phyloP scores from a whole-genome alignment of 2,113 vertebrate species.

The Sapajus apella region DNA sequence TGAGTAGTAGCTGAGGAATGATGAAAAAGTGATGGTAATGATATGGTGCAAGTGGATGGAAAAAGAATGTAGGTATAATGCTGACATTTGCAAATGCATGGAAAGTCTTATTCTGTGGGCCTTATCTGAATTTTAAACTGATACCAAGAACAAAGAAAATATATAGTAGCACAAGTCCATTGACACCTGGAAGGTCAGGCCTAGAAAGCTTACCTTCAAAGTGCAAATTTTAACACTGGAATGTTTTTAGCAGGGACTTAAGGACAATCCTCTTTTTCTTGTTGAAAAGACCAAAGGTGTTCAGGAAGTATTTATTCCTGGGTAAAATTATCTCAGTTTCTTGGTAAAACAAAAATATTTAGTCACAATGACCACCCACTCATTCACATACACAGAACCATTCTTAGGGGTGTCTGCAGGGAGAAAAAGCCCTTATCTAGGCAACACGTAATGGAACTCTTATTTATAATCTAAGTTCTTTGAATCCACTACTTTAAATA shows the following conservation, averaged over 20 bases:
- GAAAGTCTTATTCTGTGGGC: constrained; percentile 68
- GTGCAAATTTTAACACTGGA: constrained; percentile 87
- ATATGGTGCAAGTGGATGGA: constrained; percentile 26
- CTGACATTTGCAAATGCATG: constrained; percentile 57
- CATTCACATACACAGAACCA: constrained; percentile 82
- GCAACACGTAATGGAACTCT: constrained; percentile 74
- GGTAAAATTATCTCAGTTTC: constrained; percentile 80
- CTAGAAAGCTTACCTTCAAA: constrained; percentile 82
- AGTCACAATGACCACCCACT: constrained; percentile 77
- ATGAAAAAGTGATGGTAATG: constrained; percentile 1
- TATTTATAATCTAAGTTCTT: constrained; percentile 81
- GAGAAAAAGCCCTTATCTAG: constrained; percentile 78
- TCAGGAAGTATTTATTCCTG: constrained; percentile 80
- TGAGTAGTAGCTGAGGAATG: constrained; percentile 44
- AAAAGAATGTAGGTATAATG: not conserved
- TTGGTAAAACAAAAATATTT: constrained; percentile 78
- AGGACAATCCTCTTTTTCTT: constrained; percentile 79
- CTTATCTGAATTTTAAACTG: constrained; percentile 77
- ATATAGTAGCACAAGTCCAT: constrained; percentile 56
- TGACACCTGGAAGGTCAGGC: constrained; percentile 44
- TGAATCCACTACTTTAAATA: constrained; percentile 87
- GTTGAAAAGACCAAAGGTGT: constrained; percentile 72
- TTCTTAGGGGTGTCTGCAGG: constrained; percentile 63
- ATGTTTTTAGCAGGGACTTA: constrained; percentile 84
- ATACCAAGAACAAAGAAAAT: constrained; percentile 62